phyloP scores from a whole-genome alignment of 2,113 vertebrate genomes.

The Ariopsis seemanni region DNA sequence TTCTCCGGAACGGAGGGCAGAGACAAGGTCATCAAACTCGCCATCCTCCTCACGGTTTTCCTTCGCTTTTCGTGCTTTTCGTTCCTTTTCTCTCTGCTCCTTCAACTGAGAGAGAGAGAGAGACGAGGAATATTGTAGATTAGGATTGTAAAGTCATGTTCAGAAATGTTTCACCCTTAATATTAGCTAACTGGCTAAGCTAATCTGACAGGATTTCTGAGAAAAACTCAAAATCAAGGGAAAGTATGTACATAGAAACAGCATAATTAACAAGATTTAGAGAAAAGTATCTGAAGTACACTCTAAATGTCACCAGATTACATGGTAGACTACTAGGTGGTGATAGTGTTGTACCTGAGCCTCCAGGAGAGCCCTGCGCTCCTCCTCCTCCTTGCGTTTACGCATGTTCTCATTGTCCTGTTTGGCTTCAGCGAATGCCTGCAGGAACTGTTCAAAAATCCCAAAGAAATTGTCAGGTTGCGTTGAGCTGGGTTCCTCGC shows the following conservation, averaged over 20 bases:
- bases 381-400: conserved; percentile 82
- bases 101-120: conserved; percentile 72
- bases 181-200: not conserved
- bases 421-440: conserved; percentile 81
- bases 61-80: conserved; percentile 74
- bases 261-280: not conserved
- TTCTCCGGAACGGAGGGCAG: conserved; percentile 81
- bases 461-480: conserved; percentile 87
- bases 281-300: not conserved
- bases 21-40: conserved; percentile 86
- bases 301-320: not conserved
- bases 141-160: not conserved
- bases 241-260: not conserved
- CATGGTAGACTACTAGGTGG: not conserved
- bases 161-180: not conserved
- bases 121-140: not conserved
- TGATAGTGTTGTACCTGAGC: conserved; percentile 72
- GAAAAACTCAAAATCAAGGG: not conserved
- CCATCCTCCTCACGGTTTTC: conserved; percentile 76
- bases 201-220: not conserved
- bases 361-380: conserved; percentile 81
- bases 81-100: conserved; percentile 83
- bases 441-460: conserved; percentile 85
- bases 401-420: conserved; percentile 84
- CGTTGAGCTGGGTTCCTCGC: conserved; percentile 77